Evolutionary conservation across 2,888 invertebrate genomes (phyloP).

Genomic region (Melinopterus prodromus): DNA sequence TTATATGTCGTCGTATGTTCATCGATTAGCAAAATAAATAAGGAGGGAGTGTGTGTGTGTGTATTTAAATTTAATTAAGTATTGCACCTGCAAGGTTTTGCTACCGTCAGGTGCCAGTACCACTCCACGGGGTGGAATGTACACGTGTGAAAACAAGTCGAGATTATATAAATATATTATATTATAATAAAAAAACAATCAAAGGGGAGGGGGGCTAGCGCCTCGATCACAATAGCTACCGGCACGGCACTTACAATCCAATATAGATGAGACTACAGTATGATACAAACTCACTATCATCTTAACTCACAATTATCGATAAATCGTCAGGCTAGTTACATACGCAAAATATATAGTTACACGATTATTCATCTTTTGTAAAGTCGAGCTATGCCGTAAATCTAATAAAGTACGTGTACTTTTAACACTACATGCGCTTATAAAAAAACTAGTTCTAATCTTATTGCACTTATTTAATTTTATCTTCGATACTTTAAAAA

Average conservation of each 20-base stretch:
- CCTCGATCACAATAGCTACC: slow-evolving; percentile 60
- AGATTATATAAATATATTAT: slow-evolving; percentile 61
- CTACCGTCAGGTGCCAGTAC: slow-evolving; percentile 59
- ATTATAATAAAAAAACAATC: slow-evolving; percentile 57
- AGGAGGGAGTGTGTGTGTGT: slow-evolving; percentile 50
- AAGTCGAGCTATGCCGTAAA: not conserved
- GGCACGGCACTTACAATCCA: slow-evolving; percentile 57
- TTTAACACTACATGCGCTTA: not conserved
- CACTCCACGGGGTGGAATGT: slow-evolving; percentile 56
- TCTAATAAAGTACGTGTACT: not conserved
- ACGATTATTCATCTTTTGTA: not conserved
- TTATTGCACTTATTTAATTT: not conserved
- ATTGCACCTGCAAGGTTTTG: slow-evolving; percentile 59
- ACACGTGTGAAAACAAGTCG: slow-evolving; percentile 49
- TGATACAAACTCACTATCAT: slow-evolving; percentile 55
- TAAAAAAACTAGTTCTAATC: not conserved
- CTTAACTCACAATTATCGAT: slow-evolving; percentile 42
- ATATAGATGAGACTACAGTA: slow-evolving; percentile 55
- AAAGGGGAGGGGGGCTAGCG: slow-evolving; percentile 48
- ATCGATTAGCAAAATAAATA: slow-evolving; percentile 48
- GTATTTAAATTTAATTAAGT: slow-evolving; percentile 49
- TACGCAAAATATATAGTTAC: slow-evolving; percentile 10
- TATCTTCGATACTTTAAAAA: not conserved
- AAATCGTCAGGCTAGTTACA: slow-evolving; percentile 8
- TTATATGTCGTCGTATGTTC: slow-evolving; percentile 34